phyloP scores from a whole-genome alignment of 2,888 invertebrate genomes.

The Cecidostiba fungosa region DNA sequence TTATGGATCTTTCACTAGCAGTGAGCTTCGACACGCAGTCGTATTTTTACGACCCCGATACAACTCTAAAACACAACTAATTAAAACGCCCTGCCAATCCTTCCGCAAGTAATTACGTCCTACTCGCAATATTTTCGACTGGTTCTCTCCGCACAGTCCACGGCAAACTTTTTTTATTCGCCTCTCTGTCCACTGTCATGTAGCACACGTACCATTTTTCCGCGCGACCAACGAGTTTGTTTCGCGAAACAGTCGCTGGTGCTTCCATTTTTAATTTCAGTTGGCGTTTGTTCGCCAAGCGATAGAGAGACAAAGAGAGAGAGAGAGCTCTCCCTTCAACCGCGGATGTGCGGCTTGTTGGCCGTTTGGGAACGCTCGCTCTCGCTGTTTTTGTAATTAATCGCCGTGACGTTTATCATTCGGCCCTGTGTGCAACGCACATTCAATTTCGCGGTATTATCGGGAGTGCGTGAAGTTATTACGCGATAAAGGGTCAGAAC shows the following conservation, averaged over 20 bases:
- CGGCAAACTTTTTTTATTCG: conserved; percentile 45
- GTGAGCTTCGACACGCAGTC: background rate
- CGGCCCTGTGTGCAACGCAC: background rate
- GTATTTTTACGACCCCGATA: background rate
- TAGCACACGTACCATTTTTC: conserved; percentile 44
- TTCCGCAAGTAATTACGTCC: conserved; percentile 26
- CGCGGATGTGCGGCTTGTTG: conserved; percentile 51
- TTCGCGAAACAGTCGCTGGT: conserved; percentile 31
- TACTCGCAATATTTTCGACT: background rate
- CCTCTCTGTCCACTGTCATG: conserved; percentile 6
- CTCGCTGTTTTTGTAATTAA: conserved; percentile 57
- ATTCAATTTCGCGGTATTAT: conserved; percentile 47
- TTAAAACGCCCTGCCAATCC: background rate
- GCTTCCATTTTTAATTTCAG: conserved; percentile 59
- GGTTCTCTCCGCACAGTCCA: background rate
- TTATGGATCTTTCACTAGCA: too few relatives aligned
- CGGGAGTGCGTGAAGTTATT: conserved; percentile 9
- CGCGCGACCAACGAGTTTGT: conserved; percentile 36
- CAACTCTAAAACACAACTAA: background rate
- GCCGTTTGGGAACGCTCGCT: conserved; percentile 36
- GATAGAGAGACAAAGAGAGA: background rate
- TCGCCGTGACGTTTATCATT: conserved; percentile 48
- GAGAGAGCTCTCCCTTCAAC: conserved; percentile 22
- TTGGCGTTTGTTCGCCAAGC: conserved; percentile 53
- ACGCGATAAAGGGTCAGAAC: background rate